Evolutionary conservation across 2,888 invertebrate species (phyloP).

Genomic region (Rhorus exstirpatorius): DNA sequence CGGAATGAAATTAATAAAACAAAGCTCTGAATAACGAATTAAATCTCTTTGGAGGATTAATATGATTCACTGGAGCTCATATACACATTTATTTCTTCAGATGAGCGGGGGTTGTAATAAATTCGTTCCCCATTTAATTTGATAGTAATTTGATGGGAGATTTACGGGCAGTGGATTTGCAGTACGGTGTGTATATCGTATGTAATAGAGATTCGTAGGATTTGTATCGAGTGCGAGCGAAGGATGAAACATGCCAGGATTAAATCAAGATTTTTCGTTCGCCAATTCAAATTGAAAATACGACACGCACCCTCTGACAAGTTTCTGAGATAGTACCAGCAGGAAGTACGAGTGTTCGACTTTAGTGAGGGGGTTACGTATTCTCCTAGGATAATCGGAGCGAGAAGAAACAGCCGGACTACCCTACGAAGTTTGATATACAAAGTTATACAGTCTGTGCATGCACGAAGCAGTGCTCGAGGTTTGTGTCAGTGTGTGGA

Average conservation of each 20-base stretch:
- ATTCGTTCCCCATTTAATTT: constrained; percentile 47
- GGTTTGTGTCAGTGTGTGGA: constrained; percentile 4
- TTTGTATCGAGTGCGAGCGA: constrained; percentile 24
- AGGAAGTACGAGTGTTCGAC: constrained; percentile 38
- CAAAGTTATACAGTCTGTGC: constrained; percentile 20
- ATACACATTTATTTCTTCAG: background rate
- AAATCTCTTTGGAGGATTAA: constrained; percentile 12
- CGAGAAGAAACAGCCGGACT: constrained; percentile 27
- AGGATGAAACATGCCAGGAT: constrained; percentile 56
- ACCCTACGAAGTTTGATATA: constrained; percentile 4
- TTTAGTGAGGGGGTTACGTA: constrained; percentile 11
- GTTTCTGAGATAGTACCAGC: constrained; percentile 46
- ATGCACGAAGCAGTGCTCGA: background rate
- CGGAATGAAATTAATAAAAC: constrained; percentile 44
- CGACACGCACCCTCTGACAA: constrained; percentile 23
- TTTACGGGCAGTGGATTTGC: constrained; percentile 35
- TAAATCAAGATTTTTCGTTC: constrained; percentile 38
- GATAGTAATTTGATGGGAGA: constrained; percentile 55
- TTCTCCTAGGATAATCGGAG: constrained; percentile 32
- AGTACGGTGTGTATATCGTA: constrained; percentile 12
- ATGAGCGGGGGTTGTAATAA: constrained; percentile 26
- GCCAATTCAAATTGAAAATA: constrained; percentile 51
- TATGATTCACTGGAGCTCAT: constrained; percentile 37
- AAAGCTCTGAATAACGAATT: constrained; percentile 19
- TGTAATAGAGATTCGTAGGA: constrained; percentile 34